Evolutionary conservation across 2,797 vertebrate species (phyloP).

Genomic region (Oophaga sylvatica): DNA sequence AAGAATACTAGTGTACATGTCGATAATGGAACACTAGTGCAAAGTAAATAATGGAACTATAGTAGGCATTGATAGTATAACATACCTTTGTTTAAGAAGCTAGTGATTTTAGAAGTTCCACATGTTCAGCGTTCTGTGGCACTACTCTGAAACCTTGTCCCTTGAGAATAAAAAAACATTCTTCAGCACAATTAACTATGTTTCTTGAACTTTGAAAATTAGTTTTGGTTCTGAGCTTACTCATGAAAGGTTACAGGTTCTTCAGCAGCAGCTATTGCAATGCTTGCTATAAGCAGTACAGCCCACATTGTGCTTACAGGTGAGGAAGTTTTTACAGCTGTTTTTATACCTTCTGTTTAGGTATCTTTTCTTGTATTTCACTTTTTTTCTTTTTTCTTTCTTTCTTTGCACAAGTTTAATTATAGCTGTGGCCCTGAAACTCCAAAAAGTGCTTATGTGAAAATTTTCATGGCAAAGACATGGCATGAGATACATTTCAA

Average conservation of each 20-base stretch:
- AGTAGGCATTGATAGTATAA: too few species aligned
- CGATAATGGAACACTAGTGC: too few species aligned
- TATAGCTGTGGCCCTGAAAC: constrained; percentile 66
- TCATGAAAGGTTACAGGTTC: constrained; percentile 79
- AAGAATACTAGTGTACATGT: too few species aligned
- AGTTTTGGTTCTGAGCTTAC: constrained; percentile 71
- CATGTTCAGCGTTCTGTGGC: constrained; percentile 78
- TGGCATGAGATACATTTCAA: neutral
- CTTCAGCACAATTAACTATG: neutral
- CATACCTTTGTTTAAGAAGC: constrained; percentile 80
- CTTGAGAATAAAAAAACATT: constrained; percentile 68
- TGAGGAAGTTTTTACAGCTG: neutral
- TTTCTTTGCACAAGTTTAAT: constrained; percentile 61
- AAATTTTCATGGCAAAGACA: constrained; percentile 64
- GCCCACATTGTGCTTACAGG: constrained; percentile 77
- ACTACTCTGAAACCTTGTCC: constrained; percentile 86
- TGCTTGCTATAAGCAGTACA: constrained; percentile 79
- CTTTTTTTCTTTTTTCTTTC: constrained; percentile 18
- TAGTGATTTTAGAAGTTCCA: constrained; percentile 81
- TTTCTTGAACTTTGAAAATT: neutral
- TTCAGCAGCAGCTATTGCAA: constrained; percentile 77
- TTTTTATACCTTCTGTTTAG: constrained; percentile 68
- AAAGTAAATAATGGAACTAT: neutral
- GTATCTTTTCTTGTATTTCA: constrained; percentile 45
- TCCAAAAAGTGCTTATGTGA: constrained; percentile 70